These are phyloP conservation scores for Drosophila melanosoma DNA, from an alignment of 2,888 invertebrate species.

Conservation along the genomic window DNA sequence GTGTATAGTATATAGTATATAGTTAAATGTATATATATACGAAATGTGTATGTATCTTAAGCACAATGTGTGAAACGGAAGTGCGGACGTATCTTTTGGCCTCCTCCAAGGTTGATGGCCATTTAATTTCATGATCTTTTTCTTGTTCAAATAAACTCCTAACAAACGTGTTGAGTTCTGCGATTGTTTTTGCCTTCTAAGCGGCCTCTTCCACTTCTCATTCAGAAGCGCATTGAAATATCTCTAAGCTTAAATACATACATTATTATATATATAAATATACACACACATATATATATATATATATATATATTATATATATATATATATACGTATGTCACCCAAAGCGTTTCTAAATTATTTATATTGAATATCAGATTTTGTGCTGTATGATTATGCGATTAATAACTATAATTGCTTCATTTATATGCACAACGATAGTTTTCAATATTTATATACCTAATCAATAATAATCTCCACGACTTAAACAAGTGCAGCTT, in stretches of 20 bases:
- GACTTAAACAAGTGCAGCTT: slow-evolving; percentile 18
- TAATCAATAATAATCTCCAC: slow-evolving; percentile 10
- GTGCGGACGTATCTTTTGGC: slow-evolving; percentile 73
- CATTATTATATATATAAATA: neutral
- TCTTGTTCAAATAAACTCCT: slow-evolving; percentile 56
- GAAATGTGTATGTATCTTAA: slow-evolving; percentile 25
- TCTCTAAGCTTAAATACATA: slow-evolving; percentile 29
- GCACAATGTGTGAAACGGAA: slow-evolving; percentile 73
- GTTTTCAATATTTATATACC: neutral
- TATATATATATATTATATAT: slow-evolving; percentile 8
- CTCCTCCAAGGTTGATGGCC: slow-evolving; percentile 66
- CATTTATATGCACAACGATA: slow-evolving; percentile 62
- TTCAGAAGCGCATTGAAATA: slow-evolving; percentile 46
- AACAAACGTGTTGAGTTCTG: slow-evolving; percentile 67
- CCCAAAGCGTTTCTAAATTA: slow-evolving; percentile 30
- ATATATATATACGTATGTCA: slow-evolving; percentile 14
- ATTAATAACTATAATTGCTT: slow-evolving; percentile 57
- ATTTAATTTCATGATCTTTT: slow-evolving; percentile 78
- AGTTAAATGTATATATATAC: slow-evolving; percentile 15
- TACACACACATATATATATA: neutral
- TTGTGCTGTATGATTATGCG: slow-evolving; percentile 41
- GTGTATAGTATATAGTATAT: slow-evolving; percentile 10
- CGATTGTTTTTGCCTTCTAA: slow-evolving; percentile 50
- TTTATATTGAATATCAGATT: slow-evolving; percentile 33
- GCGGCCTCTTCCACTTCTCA: slow-evolving; percentile 40